Evolutionary conservation across 2,113 vertebrate genomes (phyloP).

Genomic region (cat (Felis catus)): DNA sequence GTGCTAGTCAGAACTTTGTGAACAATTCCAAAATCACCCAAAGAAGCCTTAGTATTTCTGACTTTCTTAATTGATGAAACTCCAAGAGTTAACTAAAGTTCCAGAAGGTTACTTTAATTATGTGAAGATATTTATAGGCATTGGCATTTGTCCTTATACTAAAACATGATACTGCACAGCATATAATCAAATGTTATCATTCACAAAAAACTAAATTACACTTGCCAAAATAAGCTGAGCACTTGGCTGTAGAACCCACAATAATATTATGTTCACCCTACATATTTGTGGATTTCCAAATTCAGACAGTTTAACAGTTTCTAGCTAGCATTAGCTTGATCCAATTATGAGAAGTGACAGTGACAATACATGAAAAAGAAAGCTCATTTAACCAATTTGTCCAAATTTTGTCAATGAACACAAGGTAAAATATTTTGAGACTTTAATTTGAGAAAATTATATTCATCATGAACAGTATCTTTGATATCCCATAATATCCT

Average conservation of each 20-base stretch:
- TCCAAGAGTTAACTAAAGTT: not conserved
- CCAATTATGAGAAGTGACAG: not conserved
- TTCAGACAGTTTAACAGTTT: constrained; percentile 3
- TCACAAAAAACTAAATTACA: constrained; percentile 34
- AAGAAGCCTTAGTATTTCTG: constrained; percentile 26
- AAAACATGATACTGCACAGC: not conserved
- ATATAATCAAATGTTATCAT: constrained; percentile 26
- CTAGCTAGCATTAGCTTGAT: constrained; percentile 12
- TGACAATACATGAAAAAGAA: not conserved
- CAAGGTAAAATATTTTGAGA: not conserved
- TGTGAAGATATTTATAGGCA: not conserved
- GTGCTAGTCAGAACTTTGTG: constrained; percentile 28
- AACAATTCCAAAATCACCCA: constrained; percentile 26
- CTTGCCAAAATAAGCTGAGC: constrained; percentile 55
- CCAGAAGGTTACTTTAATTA: not conserved
- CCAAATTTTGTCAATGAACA: not conserved
- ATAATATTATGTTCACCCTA: not conserved
- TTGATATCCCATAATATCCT: not conserved
- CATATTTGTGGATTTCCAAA: not conserved
- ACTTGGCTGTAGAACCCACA: not conserved
- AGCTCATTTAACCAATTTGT: constrained; percentile 9
- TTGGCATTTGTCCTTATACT: not conserved
- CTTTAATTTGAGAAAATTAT: not conserved
- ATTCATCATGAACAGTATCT: not conserved
- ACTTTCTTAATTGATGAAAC: constrained; percentile 20